phyloP scores from a whole-genome alignment of 2,113 vertebrate genomes.

The Hippocampus guttulatus region DNA sequence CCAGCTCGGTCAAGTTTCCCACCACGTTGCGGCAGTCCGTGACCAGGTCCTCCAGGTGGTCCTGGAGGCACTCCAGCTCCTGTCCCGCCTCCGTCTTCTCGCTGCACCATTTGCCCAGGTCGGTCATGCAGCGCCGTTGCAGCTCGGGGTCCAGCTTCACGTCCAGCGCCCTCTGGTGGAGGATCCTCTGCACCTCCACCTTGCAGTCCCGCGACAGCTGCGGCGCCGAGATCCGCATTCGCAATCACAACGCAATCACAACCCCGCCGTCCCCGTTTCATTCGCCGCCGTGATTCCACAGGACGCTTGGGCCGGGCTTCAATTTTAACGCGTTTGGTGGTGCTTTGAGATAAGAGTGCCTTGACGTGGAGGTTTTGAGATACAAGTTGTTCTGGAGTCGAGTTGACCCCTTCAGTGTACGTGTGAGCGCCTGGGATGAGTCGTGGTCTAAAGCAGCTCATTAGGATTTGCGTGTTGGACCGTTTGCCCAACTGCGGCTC shows the following conservation, averaged over 20 bases:
- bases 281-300: not conserved
- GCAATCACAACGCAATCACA: not conserved
- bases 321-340: not conserved
- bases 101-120: constrained; percentile 95
- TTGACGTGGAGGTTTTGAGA: not conserved
- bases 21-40: constrained; percentile 85
- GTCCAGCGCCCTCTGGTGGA: constrained; percentile 92
- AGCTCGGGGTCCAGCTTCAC: constrained; percentile 90
- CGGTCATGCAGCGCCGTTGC: constrained; percentile 89
- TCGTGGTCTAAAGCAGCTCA: too few relatives aligned
- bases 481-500: too few relatives aligned
- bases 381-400: not conserved
- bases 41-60: constrained; percentile 88
- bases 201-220: constrained; percentile 91
- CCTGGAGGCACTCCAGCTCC: constrained; percentile 95
- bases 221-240: not conserved
- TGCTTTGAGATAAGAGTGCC: not conserved
- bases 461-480: too few relatives aligned
- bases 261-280: not conserved
- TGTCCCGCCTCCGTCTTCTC: constrained; percentile 89
- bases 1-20: constrained; percentile 90
- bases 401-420: not conserved
- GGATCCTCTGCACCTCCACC: constrained; percentile 90
- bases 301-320: not conserved
- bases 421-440: too few relatives aligned